These are phyloP conservation scores for Staurois parvus DNA, from an alignment of 2,797 vertebrate genomes.

Conservation along the genomic window DNA sequence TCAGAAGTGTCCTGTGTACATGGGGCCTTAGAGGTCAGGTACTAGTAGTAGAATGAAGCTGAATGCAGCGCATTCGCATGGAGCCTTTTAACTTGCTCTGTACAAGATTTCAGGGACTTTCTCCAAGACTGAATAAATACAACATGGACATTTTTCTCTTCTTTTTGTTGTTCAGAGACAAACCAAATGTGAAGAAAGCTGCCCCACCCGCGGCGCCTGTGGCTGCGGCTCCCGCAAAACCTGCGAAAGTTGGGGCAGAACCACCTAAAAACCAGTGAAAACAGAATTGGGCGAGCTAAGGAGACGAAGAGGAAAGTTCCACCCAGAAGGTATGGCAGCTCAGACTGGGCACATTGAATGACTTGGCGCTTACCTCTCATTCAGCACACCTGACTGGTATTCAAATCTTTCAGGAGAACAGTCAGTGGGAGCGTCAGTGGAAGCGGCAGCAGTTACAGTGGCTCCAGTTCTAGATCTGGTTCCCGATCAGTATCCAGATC, in stretches of 20 bases:
- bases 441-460: constrained; percentile 91
- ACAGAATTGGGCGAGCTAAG: constrained; percentile 86
- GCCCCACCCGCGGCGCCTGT: constrained; percentile 76
- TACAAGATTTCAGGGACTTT: too few relatives aligned
- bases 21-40: too few relatives aligned
- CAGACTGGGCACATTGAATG: background rate
- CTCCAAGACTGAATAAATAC: too few relatives aligned
- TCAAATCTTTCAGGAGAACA: constrained; percentile 78
- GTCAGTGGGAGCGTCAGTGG: constrained; percentile 89
- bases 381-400: background rate
- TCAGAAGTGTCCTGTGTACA: too few relatives aligned
- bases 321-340: constrained; percentile 81
- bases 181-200: constrained; percentile 83
- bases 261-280: constrained; percentile 81
- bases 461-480: constrained; percentile 92
- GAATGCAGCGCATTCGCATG: too few relatives aligned
- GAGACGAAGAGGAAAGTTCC: constrained; percentile 84
- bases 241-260: constrained; percentile 69
- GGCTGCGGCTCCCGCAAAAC: constrained; percentile 72
- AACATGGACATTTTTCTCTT: background rate
- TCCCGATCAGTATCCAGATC: constrained; percentile 73
- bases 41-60: too few relatives aligned
- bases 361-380: background rate
- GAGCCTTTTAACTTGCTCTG: too few relatives aligned
- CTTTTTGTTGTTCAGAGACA: constrained; percentile 79